Percentiles rank a stretch among this genome's conserved stretches.
Conservation (phyloP, 1,140 invertebrate species). For the Pentalonia nigronervosa region DNA sequence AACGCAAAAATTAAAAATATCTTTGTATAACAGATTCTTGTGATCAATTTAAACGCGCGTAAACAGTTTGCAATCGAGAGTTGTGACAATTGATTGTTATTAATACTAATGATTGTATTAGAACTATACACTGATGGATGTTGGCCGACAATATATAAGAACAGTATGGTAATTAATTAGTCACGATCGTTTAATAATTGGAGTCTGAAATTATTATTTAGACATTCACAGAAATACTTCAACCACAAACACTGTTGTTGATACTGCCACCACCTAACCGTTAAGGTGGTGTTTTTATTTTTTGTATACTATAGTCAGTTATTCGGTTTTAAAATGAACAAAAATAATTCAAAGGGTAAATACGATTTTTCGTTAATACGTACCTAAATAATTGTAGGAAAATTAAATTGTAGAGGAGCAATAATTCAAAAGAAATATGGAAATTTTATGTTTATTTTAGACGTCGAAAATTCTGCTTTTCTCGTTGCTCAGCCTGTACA, state of each 20-base stretch:
- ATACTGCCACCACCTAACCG: background rate
- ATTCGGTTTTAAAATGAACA: background rate
- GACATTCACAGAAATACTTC: background rate
- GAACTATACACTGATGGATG: constrained; percentile 3
- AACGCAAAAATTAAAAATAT: background rate
- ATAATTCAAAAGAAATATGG: background rate
- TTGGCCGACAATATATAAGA: background rate
- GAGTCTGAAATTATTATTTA: background rate
- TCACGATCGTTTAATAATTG: background rate
- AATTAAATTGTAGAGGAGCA: background rate
- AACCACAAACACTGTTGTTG: background rate
- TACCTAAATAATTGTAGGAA: background rate
- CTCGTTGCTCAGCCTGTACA: background rate
- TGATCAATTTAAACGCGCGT: background rate
- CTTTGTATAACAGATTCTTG: background rate
- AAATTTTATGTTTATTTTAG: background rate
- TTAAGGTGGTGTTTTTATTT: background rate
- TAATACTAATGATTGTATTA: background rate
- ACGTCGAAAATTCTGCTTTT: background rate
- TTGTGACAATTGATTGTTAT: constrained; percentile 17
- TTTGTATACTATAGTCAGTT: background rate
- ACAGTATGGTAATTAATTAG: background rate
- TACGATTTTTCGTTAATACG: background rate
- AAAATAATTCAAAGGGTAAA: background rate
- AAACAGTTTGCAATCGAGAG: background rate